Percentiles rank a stretch among this genome's conserved stretches.
Conservation (phyloP, 2,888 invertebrate species). For the Nasonia oneida region DNA sequence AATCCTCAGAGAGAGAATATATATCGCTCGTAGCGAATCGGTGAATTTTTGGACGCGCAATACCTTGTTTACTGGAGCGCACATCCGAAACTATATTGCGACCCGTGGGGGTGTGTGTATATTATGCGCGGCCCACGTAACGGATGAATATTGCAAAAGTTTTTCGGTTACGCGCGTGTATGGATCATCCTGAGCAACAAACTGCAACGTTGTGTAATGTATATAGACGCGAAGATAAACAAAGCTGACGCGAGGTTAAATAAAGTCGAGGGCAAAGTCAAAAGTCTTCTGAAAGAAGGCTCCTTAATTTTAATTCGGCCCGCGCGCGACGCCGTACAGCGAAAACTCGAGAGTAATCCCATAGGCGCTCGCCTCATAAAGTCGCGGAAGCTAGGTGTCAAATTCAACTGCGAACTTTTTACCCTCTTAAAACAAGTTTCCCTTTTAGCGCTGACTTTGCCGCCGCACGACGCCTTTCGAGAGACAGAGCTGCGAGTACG, state of each 20-base stretch:
- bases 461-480: conserved; percentile 9
- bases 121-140: not conserved
- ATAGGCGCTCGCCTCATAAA: conserved; percentile 31
- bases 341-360: conserved; percentile 37
- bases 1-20: not conserved
- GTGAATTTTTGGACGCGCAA: not conserved
- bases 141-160: not conserved
- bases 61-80: not conserved
- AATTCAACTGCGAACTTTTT: conserved; percentile 58
- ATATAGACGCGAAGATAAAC: not conserved
- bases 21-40: not conserved
- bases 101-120: not conserved
- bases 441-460: conserved; percentile 44
- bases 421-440: conserved; percentile 51
- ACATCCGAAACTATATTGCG: not conserved
- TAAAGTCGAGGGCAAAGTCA: not conserved
- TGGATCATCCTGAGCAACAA: not conserved
- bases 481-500: not conserved
- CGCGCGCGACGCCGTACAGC: not conserved
- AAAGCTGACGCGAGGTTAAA: not conserved
- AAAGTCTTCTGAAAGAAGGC: conserved; percentile 36
- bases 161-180: not conserved
- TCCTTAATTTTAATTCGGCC: conserved; percentile 49
- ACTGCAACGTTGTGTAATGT: not conserved
- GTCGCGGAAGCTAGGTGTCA: conserved; percentile 44